Conservation (phyloP, 53 echinoderm and acorn worm species). For the Mesocentrotus franciscanus region DNA sequence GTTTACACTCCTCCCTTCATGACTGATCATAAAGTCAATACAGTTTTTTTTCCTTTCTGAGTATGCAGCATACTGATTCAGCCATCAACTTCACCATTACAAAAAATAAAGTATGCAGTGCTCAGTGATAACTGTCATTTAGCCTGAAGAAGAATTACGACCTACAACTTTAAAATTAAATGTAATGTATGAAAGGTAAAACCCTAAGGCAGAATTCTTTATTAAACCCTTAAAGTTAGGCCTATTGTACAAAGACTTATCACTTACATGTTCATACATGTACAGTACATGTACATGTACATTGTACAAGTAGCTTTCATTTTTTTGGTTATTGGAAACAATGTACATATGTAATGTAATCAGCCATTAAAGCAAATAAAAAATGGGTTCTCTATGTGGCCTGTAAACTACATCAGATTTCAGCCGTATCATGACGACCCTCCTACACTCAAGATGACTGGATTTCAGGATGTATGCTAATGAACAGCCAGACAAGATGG, state of each 20-base stretch:
- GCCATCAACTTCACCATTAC: not conserved
- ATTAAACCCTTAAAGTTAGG: too few relatives aligned
- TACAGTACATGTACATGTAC: too few relatives aligned
- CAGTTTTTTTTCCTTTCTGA: not conserved
- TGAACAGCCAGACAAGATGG: constrained; percentile 49
- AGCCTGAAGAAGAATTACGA: not conserved
- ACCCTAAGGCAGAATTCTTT: too few relatives aligned
- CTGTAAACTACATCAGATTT: not conserved
- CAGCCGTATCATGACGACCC: not conserved
- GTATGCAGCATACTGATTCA: not conserved
- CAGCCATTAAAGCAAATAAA: too few relatives aligned
- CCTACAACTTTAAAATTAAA: too few relatives aligned
- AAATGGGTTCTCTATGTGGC: too few relatives aligned
- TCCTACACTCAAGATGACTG: not conserved
- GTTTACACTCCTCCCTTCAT: not conserved
- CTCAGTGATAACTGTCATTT: not conserved
- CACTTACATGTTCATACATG: too few relatives aligned
- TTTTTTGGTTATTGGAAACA: too few relatives aligned
- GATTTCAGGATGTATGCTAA: constrained; percentile 47
- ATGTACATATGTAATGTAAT: too few relatives aligned
- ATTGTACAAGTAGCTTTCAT: too few relatives aligned
- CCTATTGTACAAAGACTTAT: too few relatives aligned
- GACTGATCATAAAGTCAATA: not conserved
- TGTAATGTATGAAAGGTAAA: too few relatives aligned
- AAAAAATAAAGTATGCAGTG: not conserved